These are phyloP conservation scores for Drosophila simulans DNA, from an alignment of 1,140 invertebrate genomes.

Conservation along the genomic window DNA sequence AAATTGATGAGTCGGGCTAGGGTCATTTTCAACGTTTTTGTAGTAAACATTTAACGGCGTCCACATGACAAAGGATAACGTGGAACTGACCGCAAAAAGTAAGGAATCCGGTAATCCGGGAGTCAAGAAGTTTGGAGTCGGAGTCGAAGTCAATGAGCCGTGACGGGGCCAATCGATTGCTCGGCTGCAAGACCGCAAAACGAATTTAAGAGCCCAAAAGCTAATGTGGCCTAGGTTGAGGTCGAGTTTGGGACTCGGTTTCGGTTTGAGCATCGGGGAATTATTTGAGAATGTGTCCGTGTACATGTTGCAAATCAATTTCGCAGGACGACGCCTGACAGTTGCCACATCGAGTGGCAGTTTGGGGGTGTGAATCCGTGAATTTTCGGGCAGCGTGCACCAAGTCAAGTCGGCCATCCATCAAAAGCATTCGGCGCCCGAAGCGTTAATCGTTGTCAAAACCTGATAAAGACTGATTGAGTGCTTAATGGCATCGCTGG, in stretches of 20 bases:
- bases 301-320: conserved; percentile 67
- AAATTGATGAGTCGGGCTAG: conserved; percentile 66
- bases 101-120: not conserved
- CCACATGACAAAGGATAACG: conserved; percentile 62
- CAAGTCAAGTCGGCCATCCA: conserved; percentile 66
- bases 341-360: not conserved
- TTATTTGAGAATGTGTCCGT: not conserved
- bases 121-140: conserved; percentile 27
- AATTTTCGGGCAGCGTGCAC: not conserved
- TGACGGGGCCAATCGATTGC: conserved; percentile 74
- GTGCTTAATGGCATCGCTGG: conserved; percentile 76
- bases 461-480: conserved; percentile 83
- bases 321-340: conserved; percentile 55
- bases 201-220: conserved; percentile 54
- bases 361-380: not conserved
- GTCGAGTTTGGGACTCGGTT: not conserved
- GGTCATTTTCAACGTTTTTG: conserved; percentile 2
- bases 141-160: conserved; percentile 67
- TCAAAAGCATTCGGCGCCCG: conserved; percentile 76
- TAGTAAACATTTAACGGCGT: conserved; percentile 68
- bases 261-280: not conserved
- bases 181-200: conserved; percentile 65
- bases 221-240: conserved; percentile 37
- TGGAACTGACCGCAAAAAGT: conserved; percentile 33
- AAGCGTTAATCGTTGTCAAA: conserved; percentile 82